Base-by-base conservation (phyloP, 1,140 invertebrate genomes). In the Elysia chlorotica region DNA sequence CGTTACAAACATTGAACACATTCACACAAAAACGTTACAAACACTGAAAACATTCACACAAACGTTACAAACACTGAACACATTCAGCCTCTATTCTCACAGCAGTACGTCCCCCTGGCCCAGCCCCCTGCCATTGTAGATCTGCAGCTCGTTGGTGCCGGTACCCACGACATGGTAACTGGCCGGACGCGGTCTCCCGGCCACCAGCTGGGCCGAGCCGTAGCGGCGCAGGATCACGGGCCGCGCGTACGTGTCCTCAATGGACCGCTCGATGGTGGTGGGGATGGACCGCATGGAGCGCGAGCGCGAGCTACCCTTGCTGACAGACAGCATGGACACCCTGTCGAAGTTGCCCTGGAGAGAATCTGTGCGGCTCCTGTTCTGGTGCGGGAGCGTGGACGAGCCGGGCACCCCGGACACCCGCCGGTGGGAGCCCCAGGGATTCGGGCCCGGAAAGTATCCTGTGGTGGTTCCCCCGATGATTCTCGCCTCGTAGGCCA, bases 231-330 rank as follows among this genome's bases (percentile, higher is more conserved):
- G 3, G 1, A 71, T 17, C 0, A 57, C 35, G n/a, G 31, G 73
- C 1, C 35, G 28, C 10, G 36, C 56, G 69, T 78, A 78, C 19
- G 67, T 71, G 23, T 74, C 28, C 57, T 78, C 77, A 30, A 78
- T 78, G 21, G 77, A 61, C 48, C 54, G 28, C 37, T 71, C 30
- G 3, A 78, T 37, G 25, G 74, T 74, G n/a, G 74, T 57, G n/a
- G 30, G 6, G 33, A 65, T 31, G 65, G 48, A 30, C 6, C 59
- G 6, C 30, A 21, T 48, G 31, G 37, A 54, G 53, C 57, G 35
- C 4, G 25, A 59, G 2, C 61, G 36, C 4, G 25, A n/a, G n/a
- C 23, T 23, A 10, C 17, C 48, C 17, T 61, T 53, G 56, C n/a
- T 28, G 35, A 56, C 30, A 1, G 37, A 54, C 28, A 19, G 6